Evolutionary conservation across 1,140 invertebrate species (phyloP).

Genomic region (Halyomorpha halys): DNA sequence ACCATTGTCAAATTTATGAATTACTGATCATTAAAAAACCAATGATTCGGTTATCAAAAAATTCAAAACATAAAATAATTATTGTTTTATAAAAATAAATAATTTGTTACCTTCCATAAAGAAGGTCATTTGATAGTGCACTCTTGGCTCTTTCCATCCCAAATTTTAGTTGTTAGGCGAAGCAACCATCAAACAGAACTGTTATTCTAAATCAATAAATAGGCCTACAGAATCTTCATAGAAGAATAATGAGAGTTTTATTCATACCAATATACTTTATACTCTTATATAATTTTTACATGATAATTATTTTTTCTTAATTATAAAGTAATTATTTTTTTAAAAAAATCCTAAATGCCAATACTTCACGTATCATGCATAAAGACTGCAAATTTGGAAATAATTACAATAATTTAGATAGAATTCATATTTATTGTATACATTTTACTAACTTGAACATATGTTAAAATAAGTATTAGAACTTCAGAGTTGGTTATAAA

Average conservation of each 20-base stretch:
- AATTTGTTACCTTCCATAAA: constrained; percentile 26
- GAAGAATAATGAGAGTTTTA: not conserved
- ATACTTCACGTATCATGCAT: no score
- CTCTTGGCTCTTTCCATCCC: constrained; percentile 26
- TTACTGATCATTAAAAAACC: no score
- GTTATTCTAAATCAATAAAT: constrained; percentile 3
- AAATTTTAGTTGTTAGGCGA: constrained; percentile 1
- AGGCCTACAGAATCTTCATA: not conserved
- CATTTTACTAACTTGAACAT: no score
- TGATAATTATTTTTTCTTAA: not conserved
- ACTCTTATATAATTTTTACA: not conserved
- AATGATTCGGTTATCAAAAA: not conserved
- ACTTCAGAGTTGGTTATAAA: no score
- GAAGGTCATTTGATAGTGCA: constrained; percentile 26
- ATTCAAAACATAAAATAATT: constrained; percentile 2
- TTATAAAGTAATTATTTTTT: not conserved
- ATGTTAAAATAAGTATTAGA: no score
- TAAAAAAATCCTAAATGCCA: no score
- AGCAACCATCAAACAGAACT: constrained; percentile 2
- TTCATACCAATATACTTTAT: not conserved
- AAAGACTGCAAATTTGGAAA: no score
- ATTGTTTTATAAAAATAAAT: not conserved
- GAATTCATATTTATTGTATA: no score
- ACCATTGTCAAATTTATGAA: no score
- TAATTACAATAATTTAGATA: no score